Conservation (phyloP, 2,113 vertebrate genomes). For the Spea bombifrons region DNA sequence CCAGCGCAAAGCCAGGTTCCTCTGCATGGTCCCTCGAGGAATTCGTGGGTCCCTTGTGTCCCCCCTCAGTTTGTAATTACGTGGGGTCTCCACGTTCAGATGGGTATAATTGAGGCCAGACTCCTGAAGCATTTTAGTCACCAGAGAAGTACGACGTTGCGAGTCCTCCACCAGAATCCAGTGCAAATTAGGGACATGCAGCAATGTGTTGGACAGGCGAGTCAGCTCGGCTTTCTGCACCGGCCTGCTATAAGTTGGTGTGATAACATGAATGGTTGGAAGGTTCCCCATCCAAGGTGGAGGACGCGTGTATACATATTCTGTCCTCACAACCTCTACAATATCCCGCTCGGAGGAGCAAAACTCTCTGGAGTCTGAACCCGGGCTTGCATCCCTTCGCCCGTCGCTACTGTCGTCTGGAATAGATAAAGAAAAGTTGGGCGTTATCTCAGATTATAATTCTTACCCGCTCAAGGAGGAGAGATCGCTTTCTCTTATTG, state of each 20-base stretch:
- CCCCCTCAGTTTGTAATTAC: slow-evolving; percentile 92
- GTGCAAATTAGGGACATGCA: slow-evolving; percentile 94
- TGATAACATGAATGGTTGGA: slow-evolving; percentile 95
- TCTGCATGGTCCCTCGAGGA: slow-evolving; percentile 95
- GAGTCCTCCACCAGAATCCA: slow-evolving; percentile 98
- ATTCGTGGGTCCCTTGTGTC: slow-evolving; percentile 90
- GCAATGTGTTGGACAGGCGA: slow-evolving; percentile 88
- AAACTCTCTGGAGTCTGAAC: slow-evolving; percentile 89
- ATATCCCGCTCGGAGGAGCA: slow-evolving; percentile 95
- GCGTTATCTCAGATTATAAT: neutral
- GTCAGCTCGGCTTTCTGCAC: slow-evolving; percentile 98
- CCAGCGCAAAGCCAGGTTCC: slow-evolving; percentile 94
- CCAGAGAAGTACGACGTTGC: slow-evolving; percentile 81
- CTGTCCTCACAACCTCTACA: slow-evolving; percentile 97
- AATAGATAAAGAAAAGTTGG: slow-evolving; percentile 21
- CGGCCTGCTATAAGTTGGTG: slow-evolving; percentile 92
- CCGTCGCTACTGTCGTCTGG: slow-evolving; percentile 86
- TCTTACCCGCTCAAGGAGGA: no score
- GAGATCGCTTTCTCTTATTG: no score
- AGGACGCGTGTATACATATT: slow-evolving; percentile 94
- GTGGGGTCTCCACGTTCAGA: slow-evolving; percentile 95
- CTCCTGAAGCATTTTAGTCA: slow-evolving; percentile 84
- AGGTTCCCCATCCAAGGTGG: slow-evolving; percentile 95
- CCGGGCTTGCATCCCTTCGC: slow-evolving; percentile 72
- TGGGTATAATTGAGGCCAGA: slow-evolving; percentile 97